Evolutionary conservation across 1,140 invertebrate species (phyloP), one percentile per base, ranked within the genome.

Genomic region (Macrosteles quadrilineatus): DNA sequence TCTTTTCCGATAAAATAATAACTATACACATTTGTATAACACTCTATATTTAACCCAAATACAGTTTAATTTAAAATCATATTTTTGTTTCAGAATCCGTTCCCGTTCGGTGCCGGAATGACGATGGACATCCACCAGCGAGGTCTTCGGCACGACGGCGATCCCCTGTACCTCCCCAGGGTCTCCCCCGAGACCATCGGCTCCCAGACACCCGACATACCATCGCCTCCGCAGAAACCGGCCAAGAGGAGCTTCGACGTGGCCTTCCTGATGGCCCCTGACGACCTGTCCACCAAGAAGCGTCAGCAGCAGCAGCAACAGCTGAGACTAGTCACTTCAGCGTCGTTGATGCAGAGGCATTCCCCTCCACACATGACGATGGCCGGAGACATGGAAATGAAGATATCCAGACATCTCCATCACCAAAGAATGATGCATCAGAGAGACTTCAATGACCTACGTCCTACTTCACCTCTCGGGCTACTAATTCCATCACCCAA

Each of bases 201-300:
- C 59, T 62, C 29, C 17, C 57, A 55, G 1, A 47, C 32, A 25
- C 67, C 45, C 12, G 25, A 71, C 6, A 27, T 47, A n/a, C 59
- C 72, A 14, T 31, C 64, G 12, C n/a, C 47, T 0, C 66, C 70
- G 14, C 55, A 70, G 19, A 40, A 71, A 55, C 62, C 74, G n/a
- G 31, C 64, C 12, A 75, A 75, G 36, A 81, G 93, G 17, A 91
- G 91, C 12, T 95, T 95, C 75, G 92, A 95, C 77, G 92, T 95
- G 0, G 93, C 93, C 1, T 95, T 95, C 72, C 80, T 95, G 2
- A 93, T 94, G 81, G 90, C 92, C 75, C 92, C 92, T 1, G 92
- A 93, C 73, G 92, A 94, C 77, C 89, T 47, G 86, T 87, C 40
- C 85, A 88, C 40, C 85, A 89, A 73, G 86, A 89, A 69, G 27